phyloP scores from a whole-genome alignment of 1,140 invertebrate genomes.

The Drosophila insularis region DNA sequence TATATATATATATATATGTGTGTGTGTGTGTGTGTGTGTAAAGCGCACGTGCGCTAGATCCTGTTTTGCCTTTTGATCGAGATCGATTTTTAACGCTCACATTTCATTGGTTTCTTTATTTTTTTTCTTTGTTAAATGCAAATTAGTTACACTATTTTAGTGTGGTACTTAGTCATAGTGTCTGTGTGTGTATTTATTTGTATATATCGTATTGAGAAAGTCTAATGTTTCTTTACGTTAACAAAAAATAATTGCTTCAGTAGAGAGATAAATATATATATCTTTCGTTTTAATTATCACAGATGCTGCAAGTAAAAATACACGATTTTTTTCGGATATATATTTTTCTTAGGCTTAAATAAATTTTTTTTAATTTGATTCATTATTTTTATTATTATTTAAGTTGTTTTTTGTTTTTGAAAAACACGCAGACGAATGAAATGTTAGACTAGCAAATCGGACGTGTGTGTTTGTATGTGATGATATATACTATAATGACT shows the following conservation, averaged over 20 bases:
- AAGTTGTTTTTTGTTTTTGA: constrained; percentile 11
- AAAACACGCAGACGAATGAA: constrained; percentile 52
- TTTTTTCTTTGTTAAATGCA: constrained; percentile 16
- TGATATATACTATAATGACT: neutral
- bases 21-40: neutral
- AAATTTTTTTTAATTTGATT: neutral
- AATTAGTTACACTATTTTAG: neutral
- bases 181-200: neutral
- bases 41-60: neutral
- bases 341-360: neutral
- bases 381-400: neutral
- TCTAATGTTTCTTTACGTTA: neutral
- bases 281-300: neutral
- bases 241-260: neutral
- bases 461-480: constrained; percentile 18
- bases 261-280: neutral
- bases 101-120: neutral
- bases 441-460: constrained; percentile 14
- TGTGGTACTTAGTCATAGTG: neutral
- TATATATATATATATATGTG: neutral
- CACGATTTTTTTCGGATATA: neutral
- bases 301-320: neutral
- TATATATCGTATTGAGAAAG: neutral
- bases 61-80: constrained; percentile 10
- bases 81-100: constrained; percentile 25